Conservation (phyloP, 1,140 invertebrate genomes). For the Lepidurus apus region DNA sequence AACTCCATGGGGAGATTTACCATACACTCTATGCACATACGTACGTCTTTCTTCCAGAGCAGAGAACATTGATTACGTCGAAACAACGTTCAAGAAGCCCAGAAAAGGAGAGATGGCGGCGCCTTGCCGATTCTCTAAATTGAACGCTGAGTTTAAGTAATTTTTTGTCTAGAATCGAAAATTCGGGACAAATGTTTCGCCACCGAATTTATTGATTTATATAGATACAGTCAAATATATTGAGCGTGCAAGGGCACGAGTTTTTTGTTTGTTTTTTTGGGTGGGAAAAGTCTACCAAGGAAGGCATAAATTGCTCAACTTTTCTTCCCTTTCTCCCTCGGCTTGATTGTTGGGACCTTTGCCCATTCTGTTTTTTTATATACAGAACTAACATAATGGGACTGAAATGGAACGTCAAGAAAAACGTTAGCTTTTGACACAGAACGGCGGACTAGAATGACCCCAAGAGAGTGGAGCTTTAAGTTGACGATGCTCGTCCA, state of each 20-base stretch:
- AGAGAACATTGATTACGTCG: no score
- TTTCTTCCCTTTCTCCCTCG: conserved; percentile 6
- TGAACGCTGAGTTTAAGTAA: background rate
- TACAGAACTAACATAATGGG: background rate
- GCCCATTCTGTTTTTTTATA: background rate
- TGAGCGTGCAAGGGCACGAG: conserved; percentile 8
- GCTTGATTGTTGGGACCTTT: background rate
- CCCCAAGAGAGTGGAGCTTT: background rate
- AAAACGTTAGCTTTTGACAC: background rate
- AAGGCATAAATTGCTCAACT: background rate
- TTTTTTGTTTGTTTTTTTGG: background rate
- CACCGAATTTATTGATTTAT: conserved; percentile 20
- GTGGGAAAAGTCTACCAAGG: background rate
- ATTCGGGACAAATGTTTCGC: background rate
- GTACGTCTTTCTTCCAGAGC: no score
- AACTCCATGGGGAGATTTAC: no score
- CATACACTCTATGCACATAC: no score
- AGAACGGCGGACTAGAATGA: background rate
- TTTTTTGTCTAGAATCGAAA: background rate
- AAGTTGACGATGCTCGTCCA: conserved; percentile 22
- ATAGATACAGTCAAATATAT: conserved; percentile 6
- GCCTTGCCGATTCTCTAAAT: no score
- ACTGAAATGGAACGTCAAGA: background rate
- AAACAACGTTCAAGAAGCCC: no score
- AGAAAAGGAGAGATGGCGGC: no score